Conservation (phyloP, 2,113 vertebrate species). For the Maccullochella peelii region DNA sequence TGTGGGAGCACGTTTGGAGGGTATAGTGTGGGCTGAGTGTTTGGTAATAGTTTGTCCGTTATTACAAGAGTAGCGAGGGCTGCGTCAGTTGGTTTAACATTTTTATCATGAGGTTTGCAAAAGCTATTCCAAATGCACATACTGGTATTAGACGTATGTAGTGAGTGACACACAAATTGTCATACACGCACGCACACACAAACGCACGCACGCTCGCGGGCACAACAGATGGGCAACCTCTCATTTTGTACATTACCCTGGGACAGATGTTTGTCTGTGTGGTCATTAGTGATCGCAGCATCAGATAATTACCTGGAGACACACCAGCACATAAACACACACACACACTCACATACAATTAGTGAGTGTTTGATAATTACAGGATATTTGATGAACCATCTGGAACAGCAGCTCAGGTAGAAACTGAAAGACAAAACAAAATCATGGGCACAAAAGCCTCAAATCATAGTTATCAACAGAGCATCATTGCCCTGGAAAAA, state of each 20-base stretch:
- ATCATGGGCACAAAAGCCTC: constrained; percentile 14
- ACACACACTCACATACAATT: constrained; percentile 72
- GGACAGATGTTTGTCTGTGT: constrained; percentile 83
- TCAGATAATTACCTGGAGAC: constrained; percentile 80
- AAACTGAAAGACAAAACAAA: constrained; percentile 48
- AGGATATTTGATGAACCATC: constrained; percentile 78
- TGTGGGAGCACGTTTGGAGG: constrained; percentile 33
- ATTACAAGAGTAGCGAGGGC: neutral
- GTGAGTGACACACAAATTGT: constrained; percentile 1
- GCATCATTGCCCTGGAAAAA: neutral
- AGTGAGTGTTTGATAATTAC: constrained; percentile 77
- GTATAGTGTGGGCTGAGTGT: constrained; percentile 12
- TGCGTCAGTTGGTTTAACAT: constrained; percentile 13
- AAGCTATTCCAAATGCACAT: constrained; percentile 22
- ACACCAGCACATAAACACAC: constrained; percentile 74
- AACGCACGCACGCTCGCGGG: neutral
- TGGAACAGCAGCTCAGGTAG: constrained; percentile 66
- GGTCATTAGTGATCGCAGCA: constrained; percentile 80
- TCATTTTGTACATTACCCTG: constrained; percentile 71
- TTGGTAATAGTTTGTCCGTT: constrained; percentile 38
- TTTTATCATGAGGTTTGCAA: neutral
- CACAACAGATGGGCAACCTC: constrained; percentile 74
- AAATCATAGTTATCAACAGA: constrained; percentile 29
- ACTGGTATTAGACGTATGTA: neutral
- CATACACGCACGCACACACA: constrained; percentile 14